Percentiles rank a stretch among this genome's conserved stretches.
These are phyloP conservation scores for Arvicola amphibius DNA, from an alignment of 2,797 vertebrate genomes.

Conservation along the genomic window DNA sequence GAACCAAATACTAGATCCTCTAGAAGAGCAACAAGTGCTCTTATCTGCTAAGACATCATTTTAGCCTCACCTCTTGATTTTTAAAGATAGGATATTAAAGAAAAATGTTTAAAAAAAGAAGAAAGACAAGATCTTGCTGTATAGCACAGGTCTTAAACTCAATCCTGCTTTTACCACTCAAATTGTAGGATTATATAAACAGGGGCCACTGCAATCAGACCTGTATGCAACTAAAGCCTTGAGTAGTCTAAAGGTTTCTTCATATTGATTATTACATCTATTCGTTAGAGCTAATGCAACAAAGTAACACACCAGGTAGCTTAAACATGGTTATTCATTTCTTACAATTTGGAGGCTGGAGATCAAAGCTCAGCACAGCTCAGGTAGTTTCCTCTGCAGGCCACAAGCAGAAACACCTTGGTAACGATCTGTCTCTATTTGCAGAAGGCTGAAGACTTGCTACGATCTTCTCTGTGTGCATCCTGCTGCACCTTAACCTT, in stretches of 20 bases:
- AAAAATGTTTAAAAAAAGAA: not conserved
- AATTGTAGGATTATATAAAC: not conserved
- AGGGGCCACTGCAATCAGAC: not conserved
- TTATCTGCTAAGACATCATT: not conserved
- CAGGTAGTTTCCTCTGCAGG: not conserved
- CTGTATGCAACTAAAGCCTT: not conserved
- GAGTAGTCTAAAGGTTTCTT: not conserved
- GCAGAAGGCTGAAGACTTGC: not conserved
- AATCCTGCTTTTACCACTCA: not conserved
- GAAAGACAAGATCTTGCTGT: no score
- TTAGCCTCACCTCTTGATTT: not conserved
- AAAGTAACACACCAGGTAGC: not conserved
- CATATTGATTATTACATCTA: not conserved
- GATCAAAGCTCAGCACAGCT: not conserved
- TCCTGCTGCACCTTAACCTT: not conserved
- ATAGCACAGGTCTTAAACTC: not conserved
- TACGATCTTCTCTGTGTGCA: not conserved
- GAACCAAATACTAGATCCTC: not conserved
- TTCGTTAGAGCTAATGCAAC: not conserved
- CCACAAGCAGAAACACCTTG: no score
- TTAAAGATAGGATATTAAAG: not conserved
- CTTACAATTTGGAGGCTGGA: not conserved
- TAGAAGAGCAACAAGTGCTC: not conserved
- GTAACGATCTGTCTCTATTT: not conserved
- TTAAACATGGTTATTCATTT: not conserved